A percentile compares a stretch with the other conserved stretches of the same genome.
phyloP scores from a whole-genome alignment of 2,113 vertebrate genomes.

The Lagenorhynchus albirostris region DNA sequence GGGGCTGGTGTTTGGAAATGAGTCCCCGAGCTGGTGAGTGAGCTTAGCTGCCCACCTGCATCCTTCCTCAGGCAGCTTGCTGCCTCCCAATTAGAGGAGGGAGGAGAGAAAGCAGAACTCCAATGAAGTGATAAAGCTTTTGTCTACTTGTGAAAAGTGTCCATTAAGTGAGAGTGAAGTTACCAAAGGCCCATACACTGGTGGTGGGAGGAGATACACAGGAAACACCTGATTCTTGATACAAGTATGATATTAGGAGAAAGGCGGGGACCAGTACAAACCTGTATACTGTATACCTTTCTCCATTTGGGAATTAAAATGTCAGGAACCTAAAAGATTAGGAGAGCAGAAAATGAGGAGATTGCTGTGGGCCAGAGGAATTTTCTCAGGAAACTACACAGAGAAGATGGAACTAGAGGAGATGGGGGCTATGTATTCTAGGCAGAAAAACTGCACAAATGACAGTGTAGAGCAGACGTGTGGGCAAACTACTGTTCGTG shows the following conservation, averaged over 20 bases:
- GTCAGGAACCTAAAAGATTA: background rate
- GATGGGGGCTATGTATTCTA: fast-evolving
- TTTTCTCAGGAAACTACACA: background rate
- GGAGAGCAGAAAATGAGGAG: background rate
- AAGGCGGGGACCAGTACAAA: background rate
- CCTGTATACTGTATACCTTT: background rate
- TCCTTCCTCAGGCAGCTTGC: background rate
- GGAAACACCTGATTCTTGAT: background rate
- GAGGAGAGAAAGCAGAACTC: background rate
- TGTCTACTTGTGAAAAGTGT: background rate
- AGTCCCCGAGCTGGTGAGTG: background rate
- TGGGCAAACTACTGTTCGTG: background rate
- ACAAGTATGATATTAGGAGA: background rate
- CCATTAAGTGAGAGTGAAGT: background rate
- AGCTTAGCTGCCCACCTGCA: background rate
- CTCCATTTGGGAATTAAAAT: background rate
- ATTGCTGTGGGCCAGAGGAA: background rate
- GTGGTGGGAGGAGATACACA: background rate
- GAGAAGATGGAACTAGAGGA: background rate
- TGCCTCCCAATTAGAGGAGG: background rate
- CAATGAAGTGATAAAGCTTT: background rate
- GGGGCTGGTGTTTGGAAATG: background rate
- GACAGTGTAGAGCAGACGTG: background rate
- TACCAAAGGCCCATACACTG: background rate
- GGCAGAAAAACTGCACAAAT: background rate